Conservation (phyloP, 2,797 vertebrate genomes). For the Catharus ustulatus region DNA sequence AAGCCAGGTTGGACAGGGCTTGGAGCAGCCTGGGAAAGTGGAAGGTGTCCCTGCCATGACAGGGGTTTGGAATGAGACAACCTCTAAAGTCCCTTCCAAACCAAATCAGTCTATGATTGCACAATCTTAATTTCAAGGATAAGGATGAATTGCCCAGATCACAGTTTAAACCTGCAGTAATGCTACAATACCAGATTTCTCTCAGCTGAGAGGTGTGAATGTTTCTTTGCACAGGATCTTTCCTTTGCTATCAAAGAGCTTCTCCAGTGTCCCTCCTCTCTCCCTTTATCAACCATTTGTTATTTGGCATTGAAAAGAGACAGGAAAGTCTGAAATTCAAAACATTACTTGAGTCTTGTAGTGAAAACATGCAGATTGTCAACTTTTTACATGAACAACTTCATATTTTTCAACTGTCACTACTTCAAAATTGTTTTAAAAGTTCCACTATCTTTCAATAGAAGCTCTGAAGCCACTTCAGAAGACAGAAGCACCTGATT, state of each 20-base stretch:
- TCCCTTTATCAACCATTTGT: not conserved
- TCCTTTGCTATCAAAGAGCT: not conserved
- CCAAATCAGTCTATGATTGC: not conserved
- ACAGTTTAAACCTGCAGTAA: not conserved
- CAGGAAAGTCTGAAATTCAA: not conserved
- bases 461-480: not conserved
- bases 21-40: rapidly evolving
- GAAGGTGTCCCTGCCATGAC: not conserved
- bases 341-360: not conserved
- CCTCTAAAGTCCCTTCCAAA: not conserved
- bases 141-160: not conserved
- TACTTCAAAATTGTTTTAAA: not conserved
- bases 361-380: not conserved
- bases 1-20: rapidly evolving
- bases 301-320: not conserved
- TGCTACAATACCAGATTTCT: not conserved
- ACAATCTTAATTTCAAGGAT: not conserved
- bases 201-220: not conserved
- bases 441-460: not conserved
- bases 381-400: not conserved
- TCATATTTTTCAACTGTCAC: not conserved
- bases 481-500: not conserved
- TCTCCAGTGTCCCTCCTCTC: not conserved
- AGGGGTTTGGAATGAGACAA: not conserved
- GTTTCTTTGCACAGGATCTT: not conserved